Base-by-base conservation (phyloP, 1,140 invertebrate species). In the Leptonema lineaticorne region DNA sequence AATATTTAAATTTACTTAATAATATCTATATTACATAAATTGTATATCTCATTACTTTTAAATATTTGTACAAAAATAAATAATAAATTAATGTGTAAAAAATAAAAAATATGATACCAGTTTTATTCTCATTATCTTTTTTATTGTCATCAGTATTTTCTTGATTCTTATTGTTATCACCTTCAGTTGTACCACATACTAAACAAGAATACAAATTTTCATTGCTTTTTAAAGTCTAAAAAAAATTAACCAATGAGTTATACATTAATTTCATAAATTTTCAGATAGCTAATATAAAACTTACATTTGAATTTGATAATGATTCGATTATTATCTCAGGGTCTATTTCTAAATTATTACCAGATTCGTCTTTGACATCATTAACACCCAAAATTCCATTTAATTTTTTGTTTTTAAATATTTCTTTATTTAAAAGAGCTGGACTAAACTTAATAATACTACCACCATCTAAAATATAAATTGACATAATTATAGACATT, bases 151-250 rank as follows among this genome's bases (percentile, higher is more conserved):
- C 37, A 26, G 8, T 14, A 53, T 24, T 53, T 26, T 53, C 50
- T 26, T 53, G 29, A 33, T 33, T 45, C 14, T 30, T 58, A 58
- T 3, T 27, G 50, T 64, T 64, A 2, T 62, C 24, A 29, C 14
- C 27, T 14, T 50, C 45, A 7, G 37, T 8, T 11, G 45, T 16
- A 11, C 22, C 62, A 24, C 62, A 64, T n/a, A 46, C 22, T 27
- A 64, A 24, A 50, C 62, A 64, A 30, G 62, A 28, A 50, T 64
- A 64, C 20, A 64, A 28, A 48, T 63, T 50, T 24, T 64, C 45
- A 14, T 28, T 50, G 20, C 62, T n/a, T 50, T n/a, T 30, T 9
- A 46, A 14, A 16, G 60, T 26, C 60, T 63, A 18, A 28, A 53
- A 28, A 7, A 58, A 58, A 41, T 11, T 28, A 58, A 58, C 26